Base-by-base conservation (phyloP, 1,140 invertebrate genomes). In the Calliopsis andreniformis region DNA sequence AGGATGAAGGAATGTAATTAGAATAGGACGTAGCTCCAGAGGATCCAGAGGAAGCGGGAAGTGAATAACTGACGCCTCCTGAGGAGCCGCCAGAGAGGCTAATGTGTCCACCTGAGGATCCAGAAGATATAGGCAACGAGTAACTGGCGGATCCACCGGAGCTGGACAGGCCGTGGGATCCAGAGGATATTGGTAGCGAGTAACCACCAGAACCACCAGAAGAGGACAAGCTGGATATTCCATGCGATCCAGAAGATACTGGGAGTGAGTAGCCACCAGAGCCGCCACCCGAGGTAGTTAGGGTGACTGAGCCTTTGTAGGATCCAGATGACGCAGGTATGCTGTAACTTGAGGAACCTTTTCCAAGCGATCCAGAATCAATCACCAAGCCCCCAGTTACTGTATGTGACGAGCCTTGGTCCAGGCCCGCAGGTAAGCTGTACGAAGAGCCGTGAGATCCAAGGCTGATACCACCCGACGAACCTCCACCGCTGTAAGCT, bases 321-420 rank as follows among this genome's bases (percentile, higher is more conserved):
- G 87, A 84, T 39, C 35, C 35, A 10, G 87, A 82, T 12, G 79
- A 78, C 10, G 62, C 10, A 12, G 84, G 78, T 39, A 81, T 10
- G 0, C 69, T 69, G 25, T 82, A 87, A 3, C 67, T 23, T 1
- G 79, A 45, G n/a, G 80, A 81, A 39, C 70, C 28, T 47, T 71
- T 75, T 4, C 86, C 84, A 10, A 86, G 82, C 0, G 84, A 66
- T 2, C 67, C 30, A 5, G 75, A 32, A 16, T 87, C 76, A 23
- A 91, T 71, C 0, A 89, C 47, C 16, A 89, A 79, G n/a, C 88
- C 87, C 16, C 89, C 85, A 2, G 80, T 76, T 0, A 87, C 78
- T 0, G 83, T 16, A n/a, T 88, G 86, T 4, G 84, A 79, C n/a
- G 89, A 78, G 30, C 83, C 71, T n/a, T n/a, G n/a, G n/a, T n/a